Evolutionary conservation across 1,140 invertebrate genomes (phyloP).

Genomic region (Agrypnia vestita): DNA sequence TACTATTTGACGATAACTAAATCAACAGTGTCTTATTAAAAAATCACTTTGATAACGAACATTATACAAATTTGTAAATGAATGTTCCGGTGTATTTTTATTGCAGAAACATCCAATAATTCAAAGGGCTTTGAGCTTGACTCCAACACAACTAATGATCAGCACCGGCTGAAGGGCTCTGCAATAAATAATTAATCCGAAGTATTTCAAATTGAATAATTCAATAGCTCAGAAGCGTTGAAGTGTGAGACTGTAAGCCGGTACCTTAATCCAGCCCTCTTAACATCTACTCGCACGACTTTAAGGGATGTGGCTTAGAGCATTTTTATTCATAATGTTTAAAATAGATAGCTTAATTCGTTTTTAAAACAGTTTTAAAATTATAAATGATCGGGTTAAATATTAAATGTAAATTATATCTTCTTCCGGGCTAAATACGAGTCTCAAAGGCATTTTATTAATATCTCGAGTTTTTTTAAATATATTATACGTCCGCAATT

Average conservation of each 20-base stretch:
- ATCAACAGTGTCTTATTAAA: background rate
- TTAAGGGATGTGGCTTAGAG: no score
- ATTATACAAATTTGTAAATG: background rate
- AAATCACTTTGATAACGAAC: background rate
- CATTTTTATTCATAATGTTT: no score
- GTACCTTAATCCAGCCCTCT: background rate
- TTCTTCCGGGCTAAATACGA: no score
- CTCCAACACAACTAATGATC: conserved; percentile 31
- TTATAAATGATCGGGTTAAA: no score
- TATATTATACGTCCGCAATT: no score
- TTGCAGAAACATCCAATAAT: background rate
- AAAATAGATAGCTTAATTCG: no score
- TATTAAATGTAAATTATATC: no score
- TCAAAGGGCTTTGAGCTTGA: conserved; percentile 23
- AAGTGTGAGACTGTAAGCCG: conserved; percentile 9
- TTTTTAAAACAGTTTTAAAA: no score
- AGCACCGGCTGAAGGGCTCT: background rate
- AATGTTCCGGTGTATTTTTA: background rate
- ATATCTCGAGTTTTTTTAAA: no score
- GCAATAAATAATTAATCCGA: conserved; percentile 32
- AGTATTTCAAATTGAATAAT: conserved; percentile 37
- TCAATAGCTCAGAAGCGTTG: conserved; percentile 28
- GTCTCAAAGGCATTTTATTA: no score
- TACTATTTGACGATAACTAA: background rate
- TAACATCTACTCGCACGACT: no score